A percentile compares a stretch with the other conserved stretches of the same genome.
Conservation (phyloP, 2,113 vertebrate genomes). For the Pseudopodoces humilis region DNA sequence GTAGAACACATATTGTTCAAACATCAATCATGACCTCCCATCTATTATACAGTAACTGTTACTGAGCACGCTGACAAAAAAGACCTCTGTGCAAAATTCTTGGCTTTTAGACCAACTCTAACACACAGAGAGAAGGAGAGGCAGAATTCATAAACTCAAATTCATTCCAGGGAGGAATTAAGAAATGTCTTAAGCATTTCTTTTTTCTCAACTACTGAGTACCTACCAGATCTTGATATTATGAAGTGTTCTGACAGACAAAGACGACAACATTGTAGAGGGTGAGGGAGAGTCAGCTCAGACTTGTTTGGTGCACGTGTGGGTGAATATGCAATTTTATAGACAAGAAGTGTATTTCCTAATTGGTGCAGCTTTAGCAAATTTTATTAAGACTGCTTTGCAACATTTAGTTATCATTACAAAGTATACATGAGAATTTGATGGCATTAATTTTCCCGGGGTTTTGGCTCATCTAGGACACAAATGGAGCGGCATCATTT, state of each 20-base stretch:
- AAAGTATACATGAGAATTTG: neutral
- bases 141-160: neutral
- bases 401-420: neutral
- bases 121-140: neutral
- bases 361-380: neutral
- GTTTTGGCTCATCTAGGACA: neutral
- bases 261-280: accelerated
- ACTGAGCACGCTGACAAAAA: neutral
- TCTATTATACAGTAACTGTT: neutral
- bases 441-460: neutral
- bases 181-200: neutral
- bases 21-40: neutral
- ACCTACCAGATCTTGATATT: neutral
- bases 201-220: neutral
- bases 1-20: neutral
- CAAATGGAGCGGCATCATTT: neutral
- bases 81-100: neutral
- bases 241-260: neutral
- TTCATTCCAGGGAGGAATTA: neutral
- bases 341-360: neutral
- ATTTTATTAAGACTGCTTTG: neutral
- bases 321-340: neutral
- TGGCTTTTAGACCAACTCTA: neutral
- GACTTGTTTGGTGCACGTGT: neutral
- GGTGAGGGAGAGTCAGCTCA: accelerated